A percentile compares a stretch with the other conserved stretches of the same genome.
Conservation (phyloP, 2,797 vertebrate species). For the Serranus cabrilla region DNA sequence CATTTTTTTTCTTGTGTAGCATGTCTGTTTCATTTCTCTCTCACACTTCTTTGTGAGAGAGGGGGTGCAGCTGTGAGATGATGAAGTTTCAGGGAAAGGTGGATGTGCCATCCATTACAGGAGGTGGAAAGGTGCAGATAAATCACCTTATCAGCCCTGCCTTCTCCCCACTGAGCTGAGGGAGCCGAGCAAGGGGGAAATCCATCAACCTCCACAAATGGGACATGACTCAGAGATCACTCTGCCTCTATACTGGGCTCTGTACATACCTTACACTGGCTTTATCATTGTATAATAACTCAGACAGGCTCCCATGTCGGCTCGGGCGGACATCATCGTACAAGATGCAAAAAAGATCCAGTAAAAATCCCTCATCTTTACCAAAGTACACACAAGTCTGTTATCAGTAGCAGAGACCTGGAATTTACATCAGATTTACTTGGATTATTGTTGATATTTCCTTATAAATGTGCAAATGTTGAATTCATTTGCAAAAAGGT, state of each 20-base stretch:
- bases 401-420: neutral
- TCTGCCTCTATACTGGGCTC: constrained; percentile 72
- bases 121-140: constrained; percentile 86
- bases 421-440: neutral
- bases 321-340: constrained; percentile 2
- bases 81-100: constrained; percentile 87
- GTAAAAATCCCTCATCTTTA: constrained; percentile 10
- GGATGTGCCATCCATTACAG: constrained; percentile 87
- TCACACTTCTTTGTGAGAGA: constrained; percentile 49
- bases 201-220: constrained; percentile 86
- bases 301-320: constrained; percentile 18
- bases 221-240: constrained; percentile 83
- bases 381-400: constrained; percentile 1
- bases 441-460: neutral
- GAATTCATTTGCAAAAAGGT: neutral
- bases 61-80: constrained; percentile 77
- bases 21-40: constrained; percentile 75
- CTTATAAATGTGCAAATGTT: constrained; percentile 5
- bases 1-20: constrained; percentile 32
- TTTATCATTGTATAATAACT: constrained; percentile 70
- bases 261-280: constrained; percentile 71
- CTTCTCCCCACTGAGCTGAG: constrained; percentile 83
- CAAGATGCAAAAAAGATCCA: constrained; percentile 51
- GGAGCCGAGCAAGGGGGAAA: constrained; percentile 84
- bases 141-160: constrained; percentile 87